Base-by-base conservation (phyloP, 2,888 invertebrate genomes). In the Busseola fusca region DNA sequence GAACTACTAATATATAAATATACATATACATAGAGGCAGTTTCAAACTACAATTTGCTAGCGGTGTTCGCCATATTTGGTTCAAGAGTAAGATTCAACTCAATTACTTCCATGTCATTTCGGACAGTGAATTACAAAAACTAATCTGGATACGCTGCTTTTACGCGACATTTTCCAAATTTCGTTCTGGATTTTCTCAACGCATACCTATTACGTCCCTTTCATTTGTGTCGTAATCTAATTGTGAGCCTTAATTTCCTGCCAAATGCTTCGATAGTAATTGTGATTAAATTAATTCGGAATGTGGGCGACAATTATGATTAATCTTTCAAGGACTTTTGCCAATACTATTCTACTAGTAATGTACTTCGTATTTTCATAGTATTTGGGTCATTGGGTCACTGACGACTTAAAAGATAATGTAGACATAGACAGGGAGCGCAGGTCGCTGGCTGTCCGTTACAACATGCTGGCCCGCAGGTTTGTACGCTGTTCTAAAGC, bases 121-220 rank as follows among this genome's bases (percentile, higher is more conserved):
- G 21, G 48, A 48, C 21, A 21, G 54, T 45, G 52, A 66, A 69
- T 75, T 58, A 69, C 65, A 72, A 76, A 66, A 34, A 57, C 62
- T 65, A 78, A 78, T 81, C 68, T 69, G 63, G 50, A 48, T 50
- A 37, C 56, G 52, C 63, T 69, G 68, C 56, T 69, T 64, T 69
- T 78, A 60, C 59, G 48, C 21, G 58, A 70, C 60, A 68, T 72
- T 72, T 69, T 64, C 69, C 68, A 67, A 57, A 64, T 50, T 67
- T 42, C n/a, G 37, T 64, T 69, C 59, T 69, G 73, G 64, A 21
- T 76, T 73, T 64, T 73, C 73, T 76, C 76, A 80, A 71, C 34
- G 54, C 37, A 58, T 76, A 34, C 5, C 34, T 34, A 67, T 75
- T 64, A 72, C 59, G 57, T 66, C 50, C 57, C 65, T 18, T 57